Evolutionary conservation across 2,888 invertebrate genomes (phyloP).

Genomic region (Choreutis nemorana): DNA sequence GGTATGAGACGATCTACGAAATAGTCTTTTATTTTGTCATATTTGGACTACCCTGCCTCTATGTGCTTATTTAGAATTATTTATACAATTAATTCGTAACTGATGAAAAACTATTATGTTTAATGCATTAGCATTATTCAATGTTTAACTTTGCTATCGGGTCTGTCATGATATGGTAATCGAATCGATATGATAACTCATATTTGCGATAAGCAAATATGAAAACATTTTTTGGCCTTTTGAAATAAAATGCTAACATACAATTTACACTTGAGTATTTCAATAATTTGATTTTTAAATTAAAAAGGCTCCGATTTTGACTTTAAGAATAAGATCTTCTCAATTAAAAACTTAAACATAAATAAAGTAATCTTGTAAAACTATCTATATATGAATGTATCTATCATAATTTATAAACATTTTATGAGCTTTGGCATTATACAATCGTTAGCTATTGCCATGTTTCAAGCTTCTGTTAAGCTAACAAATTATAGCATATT

Average conservation of each 20-base stretch:
- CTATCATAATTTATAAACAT: neutral
- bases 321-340: too few species aligned
- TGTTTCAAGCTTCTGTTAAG: conserved; percentile 19
- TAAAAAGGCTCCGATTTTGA: too few species aligned
- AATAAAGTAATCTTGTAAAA: neutral
- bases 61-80: too few species aligned
- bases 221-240: neutral
- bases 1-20: too few species aligned
- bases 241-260: neutral
- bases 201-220: conserved; percentile 1
- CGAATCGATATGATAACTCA: conserved; percentile 14
- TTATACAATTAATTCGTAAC: too few species aligned
- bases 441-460: neutral
- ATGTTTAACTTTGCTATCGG: conserved; percentile 31
- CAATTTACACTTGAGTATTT: neutral
- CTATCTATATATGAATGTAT: neutral
- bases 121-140: too few species aligned
- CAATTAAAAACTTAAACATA: too few species aligned
- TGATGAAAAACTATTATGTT: too few species aligned
- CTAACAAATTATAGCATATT: conserved; percentile 25
- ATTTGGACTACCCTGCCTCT: too few species aligned
- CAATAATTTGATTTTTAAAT: neutral
- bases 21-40: too few species aligned
- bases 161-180: conserved; percentile 39
- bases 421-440: neutral